phyloP scores from a whole-genome alignment of 2,113 vertebrate genomes.

The Pituophis catenifer region DNA sequence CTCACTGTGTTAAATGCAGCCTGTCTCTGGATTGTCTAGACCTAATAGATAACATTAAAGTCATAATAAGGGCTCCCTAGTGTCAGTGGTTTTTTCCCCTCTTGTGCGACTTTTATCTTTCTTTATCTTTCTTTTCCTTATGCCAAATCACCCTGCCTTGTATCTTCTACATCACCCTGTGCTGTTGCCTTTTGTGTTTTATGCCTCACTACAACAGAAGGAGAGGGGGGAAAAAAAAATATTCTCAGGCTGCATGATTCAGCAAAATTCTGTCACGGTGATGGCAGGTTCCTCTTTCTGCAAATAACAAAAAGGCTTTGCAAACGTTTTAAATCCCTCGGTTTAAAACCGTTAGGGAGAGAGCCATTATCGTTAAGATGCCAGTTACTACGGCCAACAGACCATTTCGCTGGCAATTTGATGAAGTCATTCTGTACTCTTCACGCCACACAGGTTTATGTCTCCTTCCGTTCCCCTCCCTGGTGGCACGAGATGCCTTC shows the following conservation, averaged over 20 bases:
- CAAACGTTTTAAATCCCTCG: not conserved
- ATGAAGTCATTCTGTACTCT: not conserved
- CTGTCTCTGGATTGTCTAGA: not conserved
- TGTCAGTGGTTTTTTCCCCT: not conserved
- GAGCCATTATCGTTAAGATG: not conserved
- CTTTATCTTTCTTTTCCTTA: not conserved
- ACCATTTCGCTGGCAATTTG: not conserved
- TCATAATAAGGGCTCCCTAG: not conserved
- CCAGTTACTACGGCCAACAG: no score
- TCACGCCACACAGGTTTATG: not conserved
- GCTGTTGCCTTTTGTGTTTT: not conserved
- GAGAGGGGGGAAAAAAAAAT: not conserved
- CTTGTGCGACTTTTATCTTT: not conserved
- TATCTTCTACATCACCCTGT: conserved; percentile 19
- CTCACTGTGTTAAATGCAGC: not conserved
- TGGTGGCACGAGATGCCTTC: no score
- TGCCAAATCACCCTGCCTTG: not conserved
- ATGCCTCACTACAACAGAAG: not conserved
- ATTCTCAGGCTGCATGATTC: conserved; percentile 30
- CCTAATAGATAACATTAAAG: not conserved
- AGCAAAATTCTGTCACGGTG: not conserved
- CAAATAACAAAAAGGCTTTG: not conserved
- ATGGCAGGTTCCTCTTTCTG: not conserved
- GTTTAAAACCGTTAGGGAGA: not conserved
- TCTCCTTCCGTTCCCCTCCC: not conserved